Evolutionary conservation across 2,797 vertebrate species (phyloP), one percentile per base, ranked within the genome.

Genomic region (Oryzias dopingdopingensis): DNA sequence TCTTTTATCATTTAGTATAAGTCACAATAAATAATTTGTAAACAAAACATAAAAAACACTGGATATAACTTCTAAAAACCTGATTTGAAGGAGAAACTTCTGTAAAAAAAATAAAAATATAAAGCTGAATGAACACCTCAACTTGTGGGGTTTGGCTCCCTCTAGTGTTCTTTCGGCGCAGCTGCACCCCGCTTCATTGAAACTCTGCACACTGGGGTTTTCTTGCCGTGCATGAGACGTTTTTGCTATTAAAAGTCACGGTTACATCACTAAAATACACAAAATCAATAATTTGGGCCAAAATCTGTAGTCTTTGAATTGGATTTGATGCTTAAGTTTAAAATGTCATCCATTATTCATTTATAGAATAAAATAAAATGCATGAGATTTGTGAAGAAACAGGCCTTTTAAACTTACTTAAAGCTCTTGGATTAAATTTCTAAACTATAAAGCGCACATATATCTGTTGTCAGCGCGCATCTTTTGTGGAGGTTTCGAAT

Each of bases 131-230:
- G 4, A 6, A 13, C 24, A 22, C 52, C 46, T 6, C n/a, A 78
- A 62, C 22, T 1, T 22, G 49, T 85, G 74, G 71, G 50, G 48
- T 69, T 14, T 47, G 54, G 0, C 80, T 26, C 86, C 83, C 70
- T 79, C 89, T 85, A 61, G 80, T 47, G 88, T 59, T 42, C 40
- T 64, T 1, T 65, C 1, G 2, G 1, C 6, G 4, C 23, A 55
- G 1, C 49, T 59, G 61, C 85, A 76, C 20, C 5, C 13, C 46
- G 1, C 22, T 22, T 32, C 42, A 45, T 6, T 22, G 42, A 37
- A 47, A 47, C 20, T 45, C 2, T 22, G 43, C 41, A 57, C 52
- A n/a, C 60, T 73, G 67, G 20, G 18, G 67, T 65, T 65, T 63
- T 70, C 57, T 72, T 32, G 56, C 54, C 22, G 67, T 37, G 42